phyloP scores from a whole-genome alignment of 2,113 vertebrate genomes.

The Ctenodactylus gundi region DNA sequence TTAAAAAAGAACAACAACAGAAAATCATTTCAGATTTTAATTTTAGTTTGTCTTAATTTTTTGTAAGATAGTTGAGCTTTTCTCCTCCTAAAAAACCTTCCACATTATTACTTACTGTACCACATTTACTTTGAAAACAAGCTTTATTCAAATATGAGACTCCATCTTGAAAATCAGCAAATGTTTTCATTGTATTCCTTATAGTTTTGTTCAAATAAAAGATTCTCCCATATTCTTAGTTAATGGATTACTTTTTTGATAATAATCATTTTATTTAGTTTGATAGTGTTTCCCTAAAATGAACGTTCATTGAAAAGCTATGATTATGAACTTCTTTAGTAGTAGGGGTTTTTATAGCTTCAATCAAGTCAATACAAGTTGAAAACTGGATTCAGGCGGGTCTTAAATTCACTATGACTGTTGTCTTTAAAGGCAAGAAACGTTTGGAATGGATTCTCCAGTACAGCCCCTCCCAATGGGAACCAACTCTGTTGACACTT shows the following conservation, averaged over 20 bases:
- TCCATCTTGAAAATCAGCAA: background rate
- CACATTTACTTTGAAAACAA: constrained; percentile 11
- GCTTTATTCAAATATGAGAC: background rate
- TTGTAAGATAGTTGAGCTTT: background rate
- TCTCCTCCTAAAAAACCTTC: background rate
- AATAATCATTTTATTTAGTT: background rate
- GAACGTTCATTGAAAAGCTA: background rate
- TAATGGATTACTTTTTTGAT: background rate
- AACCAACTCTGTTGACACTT: background rate
- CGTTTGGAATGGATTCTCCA: background rate
- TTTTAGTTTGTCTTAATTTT: constrained; percentile 18
- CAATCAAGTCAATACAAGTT: background rate
- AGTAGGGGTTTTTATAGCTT: background rate
- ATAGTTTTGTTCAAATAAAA: background rate
- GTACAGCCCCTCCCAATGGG: background rate
- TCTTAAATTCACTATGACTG: background rate
- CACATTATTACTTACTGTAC: background rate
- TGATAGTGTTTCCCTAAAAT: background rate
- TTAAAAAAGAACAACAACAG: background rate
- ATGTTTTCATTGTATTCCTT: background rate
- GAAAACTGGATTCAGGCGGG: background rate
- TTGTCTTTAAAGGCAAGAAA: background rate
- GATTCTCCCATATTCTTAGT: background rate
- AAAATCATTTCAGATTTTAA: background rate
- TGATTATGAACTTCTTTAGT: background rate